Base-by-base conservation (phyloP, 2,888 invertebrate genomes). In the Geotrupes spiniger region DNA sequence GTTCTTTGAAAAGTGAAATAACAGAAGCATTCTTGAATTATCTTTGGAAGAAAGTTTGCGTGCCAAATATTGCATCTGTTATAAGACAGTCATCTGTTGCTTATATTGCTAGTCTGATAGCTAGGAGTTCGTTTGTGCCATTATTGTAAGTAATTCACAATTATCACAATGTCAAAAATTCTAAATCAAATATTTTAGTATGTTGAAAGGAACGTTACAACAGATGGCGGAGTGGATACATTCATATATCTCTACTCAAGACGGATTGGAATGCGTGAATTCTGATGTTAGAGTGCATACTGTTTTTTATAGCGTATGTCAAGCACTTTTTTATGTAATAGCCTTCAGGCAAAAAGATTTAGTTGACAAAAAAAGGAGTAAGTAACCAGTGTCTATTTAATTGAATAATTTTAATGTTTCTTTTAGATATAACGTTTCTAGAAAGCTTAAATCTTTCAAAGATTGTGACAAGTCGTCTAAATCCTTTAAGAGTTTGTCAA, bases 291-390 rank as follows among this genome's bases (percentile, higher is more conserved):
- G 84, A 60, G 81, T 85, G 0, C 95, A 98, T 67, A 80, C 84
- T 2, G 87, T 94, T 0, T 98, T 98, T 74, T 95, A 94, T 68
- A 84, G 90, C 1, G 82, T 93, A 2, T 95, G 95, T 60, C 96
- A 98, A 71, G 85, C 92, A 0, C 76, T 96, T 36, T 96, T 98
- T 75, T 95, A 97, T 72, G 77, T 95, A 10, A 85, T 98, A 51
- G 88, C 91, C 0, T 96, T 95, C 69, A 83, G 93, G 51, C 89
- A 92, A 68, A 85, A 85, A 60, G 88, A 94, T 65, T 77, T 97
- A 59, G 83, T 92, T 33, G 78, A 78, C 46, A 82, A 78, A 60
- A 84, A 84, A 68, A 87, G 87, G 76, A 86, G 93, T 90, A 71
- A 80, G 80, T 77, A 49, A 39, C 11, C 11, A 10, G 8, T n/a